phyloP scores from a whole-genome alignment of 2,113 vertebrate species.

The Aepyceros melampus region DNA sequence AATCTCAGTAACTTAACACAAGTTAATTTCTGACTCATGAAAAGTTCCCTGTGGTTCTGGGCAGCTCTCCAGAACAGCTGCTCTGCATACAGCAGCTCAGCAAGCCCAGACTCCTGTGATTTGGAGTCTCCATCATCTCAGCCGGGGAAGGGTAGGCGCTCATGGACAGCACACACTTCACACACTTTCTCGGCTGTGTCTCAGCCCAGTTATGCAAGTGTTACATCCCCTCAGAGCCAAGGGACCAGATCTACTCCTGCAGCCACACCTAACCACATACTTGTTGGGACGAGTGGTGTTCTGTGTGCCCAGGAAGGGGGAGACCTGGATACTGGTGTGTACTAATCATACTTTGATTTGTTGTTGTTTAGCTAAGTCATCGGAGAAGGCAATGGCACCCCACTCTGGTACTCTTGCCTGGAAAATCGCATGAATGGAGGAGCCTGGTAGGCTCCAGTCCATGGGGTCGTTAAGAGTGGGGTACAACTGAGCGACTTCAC shows the following conservation, averaged over 20 bases:
- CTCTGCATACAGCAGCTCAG: constrained; percentile 35
- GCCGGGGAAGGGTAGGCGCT: not conserved
- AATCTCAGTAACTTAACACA: constrained; percentile 46
- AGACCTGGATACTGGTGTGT: not conserved
- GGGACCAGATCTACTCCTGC: not conserved
- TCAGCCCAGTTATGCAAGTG: not conserved
- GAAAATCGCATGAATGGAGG: no score
- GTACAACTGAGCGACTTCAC: no score
- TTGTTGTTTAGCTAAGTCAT: not conserved
- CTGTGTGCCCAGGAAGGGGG: not conserved
- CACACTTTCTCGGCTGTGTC: no score
- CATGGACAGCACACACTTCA: not conserved
- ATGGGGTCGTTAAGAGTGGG: no score
- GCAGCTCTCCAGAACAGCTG: constrained; percentile 54
- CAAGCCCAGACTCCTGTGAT: constrained; percentile 16
- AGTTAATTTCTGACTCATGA: constrained; percentile 61
- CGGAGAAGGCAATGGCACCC: no score
- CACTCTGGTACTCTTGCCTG: no score
- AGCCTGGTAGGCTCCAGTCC: no score
- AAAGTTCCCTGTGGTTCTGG: constrained; percentile 53
- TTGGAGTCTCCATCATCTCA: constrained; percentile 1
- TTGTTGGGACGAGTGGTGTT: not conserved
- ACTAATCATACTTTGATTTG: not conserved
- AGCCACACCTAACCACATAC: not conserved
- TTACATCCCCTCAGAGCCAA: not conserved